phyloP scores from a whole-genome alignment of 2,797 vertebrate species.

The Pelobates cultripes region DNA sequence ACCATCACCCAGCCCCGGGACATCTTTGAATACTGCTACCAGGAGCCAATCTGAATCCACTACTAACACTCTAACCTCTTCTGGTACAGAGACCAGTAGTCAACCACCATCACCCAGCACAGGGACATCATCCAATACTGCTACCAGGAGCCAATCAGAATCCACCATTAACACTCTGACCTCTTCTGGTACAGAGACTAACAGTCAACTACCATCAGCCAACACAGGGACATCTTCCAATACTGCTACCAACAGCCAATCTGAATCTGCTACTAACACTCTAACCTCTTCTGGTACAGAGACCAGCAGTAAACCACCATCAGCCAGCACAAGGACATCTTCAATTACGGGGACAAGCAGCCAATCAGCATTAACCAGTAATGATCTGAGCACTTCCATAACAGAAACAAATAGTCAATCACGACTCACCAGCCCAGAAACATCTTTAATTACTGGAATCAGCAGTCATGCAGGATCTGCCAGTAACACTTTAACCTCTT shows the following conservation, averaged over 20 bases:
- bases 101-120: neutral
- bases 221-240: neutral
- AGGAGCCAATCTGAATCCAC: neutral
- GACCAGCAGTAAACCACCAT: neutral
- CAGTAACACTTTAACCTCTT: neutral
- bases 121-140: neutral
- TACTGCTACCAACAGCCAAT: too few relatives aligned
- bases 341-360: neutral
- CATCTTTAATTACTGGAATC: neutral
- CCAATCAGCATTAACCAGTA: neutral
- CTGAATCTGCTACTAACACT: neutral
- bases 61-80: too few relatives aligned
- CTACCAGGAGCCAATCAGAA: neutral
- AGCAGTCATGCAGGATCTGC: too few relatives aligned
- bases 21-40: neutral
- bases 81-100: neutral
- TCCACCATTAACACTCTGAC: neutral
- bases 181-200: neutral
- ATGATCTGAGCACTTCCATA: neutral
- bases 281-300: neutral
- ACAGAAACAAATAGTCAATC: neutral
- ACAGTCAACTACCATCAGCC: neutral
- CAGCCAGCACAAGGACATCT: neutral
- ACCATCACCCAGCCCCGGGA: neutral
- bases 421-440: neutral